These are phyloP conservation scores for Tachina grossa DNA, from an alignment of 2,888 invertebrate genomes.

Conservation along the genomic window DNA sequence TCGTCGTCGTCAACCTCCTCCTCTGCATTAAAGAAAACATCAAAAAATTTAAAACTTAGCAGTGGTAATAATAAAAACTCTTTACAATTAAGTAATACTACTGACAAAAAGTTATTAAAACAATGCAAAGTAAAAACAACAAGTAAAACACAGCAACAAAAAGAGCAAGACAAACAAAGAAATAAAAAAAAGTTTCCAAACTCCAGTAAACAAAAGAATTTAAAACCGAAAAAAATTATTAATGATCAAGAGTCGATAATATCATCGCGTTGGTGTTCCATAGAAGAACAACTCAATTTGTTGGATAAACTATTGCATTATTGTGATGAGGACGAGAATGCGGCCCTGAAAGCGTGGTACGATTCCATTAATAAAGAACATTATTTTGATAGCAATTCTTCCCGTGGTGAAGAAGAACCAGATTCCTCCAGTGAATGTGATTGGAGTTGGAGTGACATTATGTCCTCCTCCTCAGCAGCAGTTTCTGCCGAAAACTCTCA, in stretches of 20 bases:
- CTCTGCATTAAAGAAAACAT: slow-evolving; percentile 60
- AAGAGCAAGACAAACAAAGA: slow-evolving; percentile 67
- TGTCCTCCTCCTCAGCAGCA: slow-evolving; percentile 57
- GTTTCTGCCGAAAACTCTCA: slow-evolving; percentile 44
- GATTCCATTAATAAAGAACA: slow-evolving; percentile 48
- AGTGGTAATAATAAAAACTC: slow-evolving; percentile 73
- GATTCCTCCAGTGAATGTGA: slow-evolving; percentile 65
- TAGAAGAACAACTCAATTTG: slow-evolving; percentile 80
- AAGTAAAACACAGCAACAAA: slow-evolving; percentile 61
- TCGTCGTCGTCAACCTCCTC: slow-evolving; percentile 56
- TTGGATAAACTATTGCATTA: slow-evolving; percentile 80
- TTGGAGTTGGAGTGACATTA: slow-evolving; percentile 70
- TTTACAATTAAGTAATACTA: slow-evolving; percentile 70
- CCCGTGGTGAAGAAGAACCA: slow-evolving; percentile 26
- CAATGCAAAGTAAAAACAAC: slow-evolving; percentile 70
- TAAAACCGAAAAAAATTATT: slow-evolving; percentile 49
- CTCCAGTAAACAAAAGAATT: slow-evolving; percentile 46
- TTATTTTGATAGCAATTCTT: slow-evolving; percentile 33
- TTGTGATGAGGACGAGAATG: slow-evolving; percentile 79
- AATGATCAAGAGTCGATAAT: slow-evolving; percentile 76
- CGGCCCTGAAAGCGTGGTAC: slow-evolving; percentile 65
- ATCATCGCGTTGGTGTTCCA: slow-evolving; percentile 81
- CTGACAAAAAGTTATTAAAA: slow-evolving; percentile 55
- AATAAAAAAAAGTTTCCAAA: slow-evolving; percentile 20
- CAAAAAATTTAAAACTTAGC: slow-evolving; percentile 66